phyloP scores from a whole-genome alignment of 2,888 invertebrate genomes.

The Alcis repandata region DNA sequence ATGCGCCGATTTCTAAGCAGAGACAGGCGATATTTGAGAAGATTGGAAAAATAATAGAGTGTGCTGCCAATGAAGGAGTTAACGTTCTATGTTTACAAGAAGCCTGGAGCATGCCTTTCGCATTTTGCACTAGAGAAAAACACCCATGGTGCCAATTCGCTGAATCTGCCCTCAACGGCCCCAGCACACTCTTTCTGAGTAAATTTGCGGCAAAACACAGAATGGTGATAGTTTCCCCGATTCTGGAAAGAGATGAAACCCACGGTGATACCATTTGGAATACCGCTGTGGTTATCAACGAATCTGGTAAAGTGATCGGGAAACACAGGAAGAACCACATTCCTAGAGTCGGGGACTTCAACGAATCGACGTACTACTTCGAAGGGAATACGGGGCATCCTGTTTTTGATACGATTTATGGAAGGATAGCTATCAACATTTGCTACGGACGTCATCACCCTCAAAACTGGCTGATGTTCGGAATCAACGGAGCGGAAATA shows the following conservation, averaged over 20 bases:
- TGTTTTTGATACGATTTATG: conserved; percentile 95
- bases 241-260: conserved; percentile 95
- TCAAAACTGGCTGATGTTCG: conserved; percentile 99
- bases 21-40: conserved; percentile 92
- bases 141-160: conserved; percentile 99
- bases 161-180: conserved; percentile 94
- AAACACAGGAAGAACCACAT: conserved; percentile 99
- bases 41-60: conserved; percentile 90
- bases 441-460: conserved; percentile 99
- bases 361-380: conserved; percentile 98
- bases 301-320: conserved; percentile 94
- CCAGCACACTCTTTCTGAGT: conserved; percentile 92
- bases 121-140: conserved; percentile 98
- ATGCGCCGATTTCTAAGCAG: conserved; percentile 91
- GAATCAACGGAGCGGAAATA: conserved; percentile 98
- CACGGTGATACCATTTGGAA: conserved; percentile 98
- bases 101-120: conserved; percentile 99
- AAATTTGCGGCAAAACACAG: conserved; percentile 92
- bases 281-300: conserved; percentile 96
- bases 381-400: conserved; percentile 98
- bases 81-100: conserved; percentile 98
- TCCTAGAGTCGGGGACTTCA: conserved; percentile 98
- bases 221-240: conserved; percentile 98
- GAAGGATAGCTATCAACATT: conserved; percentile 97
- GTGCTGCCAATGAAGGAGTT: conserved; percentile 92